phyloP scores from a whole-genome alignment of 2,113 vertebrate species.

The Aspiorhynchus laticeps region DNA sequence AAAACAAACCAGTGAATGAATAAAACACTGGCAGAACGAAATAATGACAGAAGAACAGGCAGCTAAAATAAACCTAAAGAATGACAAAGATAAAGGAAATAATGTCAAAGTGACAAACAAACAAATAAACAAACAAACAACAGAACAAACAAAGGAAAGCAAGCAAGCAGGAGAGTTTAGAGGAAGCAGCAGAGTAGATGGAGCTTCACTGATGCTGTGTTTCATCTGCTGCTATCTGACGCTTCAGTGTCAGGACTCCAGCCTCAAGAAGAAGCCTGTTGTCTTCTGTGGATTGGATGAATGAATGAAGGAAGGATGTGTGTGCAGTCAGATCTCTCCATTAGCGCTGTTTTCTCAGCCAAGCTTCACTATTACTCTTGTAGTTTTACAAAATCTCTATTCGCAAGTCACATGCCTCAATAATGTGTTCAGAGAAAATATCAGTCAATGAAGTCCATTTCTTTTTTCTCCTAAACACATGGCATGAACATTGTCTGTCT shows the following conservation, averaged over 20 bases:
- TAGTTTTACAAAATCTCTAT: too few species aligned
- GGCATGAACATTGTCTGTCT: too few species aligned
- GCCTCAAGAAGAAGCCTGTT: neutral
- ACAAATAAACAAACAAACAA: neutral
- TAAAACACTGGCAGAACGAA: neutral
- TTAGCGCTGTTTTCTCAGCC: neutral
- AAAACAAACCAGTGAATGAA: neutral
- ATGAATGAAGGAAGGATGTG: neutral
- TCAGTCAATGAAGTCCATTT: too few species aligned
- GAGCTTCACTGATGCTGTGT: neutral
- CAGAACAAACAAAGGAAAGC: neutral
- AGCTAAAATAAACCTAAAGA: neutral
- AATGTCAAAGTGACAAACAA: neutral
- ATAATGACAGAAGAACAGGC: neutral
- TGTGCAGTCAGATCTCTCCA: neutral
- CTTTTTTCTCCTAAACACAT: too few species aligned
- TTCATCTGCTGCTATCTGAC: neutral
- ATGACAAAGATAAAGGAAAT: neutral
- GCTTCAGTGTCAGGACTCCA: neutral
- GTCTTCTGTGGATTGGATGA: neutral
- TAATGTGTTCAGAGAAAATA: too few species aligned
- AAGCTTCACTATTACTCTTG: too few species aligned
- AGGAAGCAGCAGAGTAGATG: neutral
- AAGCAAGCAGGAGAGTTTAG: neutral
- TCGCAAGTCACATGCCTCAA: too few species aligned